Evolutionary conservation across 2,888 invertebrate genomes (phyloP).

Genomic region (Zaprionus bogoriensis): DNA sequence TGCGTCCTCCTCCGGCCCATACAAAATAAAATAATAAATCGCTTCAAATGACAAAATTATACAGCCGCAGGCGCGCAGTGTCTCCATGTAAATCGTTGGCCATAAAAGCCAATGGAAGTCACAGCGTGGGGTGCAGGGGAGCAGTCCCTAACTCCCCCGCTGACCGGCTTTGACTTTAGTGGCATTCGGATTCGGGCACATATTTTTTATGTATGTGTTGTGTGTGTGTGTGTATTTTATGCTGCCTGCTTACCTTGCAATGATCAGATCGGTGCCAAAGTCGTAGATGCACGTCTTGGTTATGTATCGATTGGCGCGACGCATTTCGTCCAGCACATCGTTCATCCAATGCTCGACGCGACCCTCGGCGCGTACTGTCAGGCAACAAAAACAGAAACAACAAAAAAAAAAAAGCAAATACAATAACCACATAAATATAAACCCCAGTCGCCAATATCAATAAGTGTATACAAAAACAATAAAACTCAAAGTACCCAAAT

Average conservation of each 20-base stretch:
- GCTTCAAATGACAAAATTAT: conserved; percentile 80
- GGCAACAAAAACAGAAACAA: conserved; percentile 8
- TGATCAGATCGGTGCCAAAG: conserved; percentile 89
- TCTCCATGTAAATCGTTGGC: conserved; percentile 71
- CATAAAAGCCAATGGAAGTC: conserved; percentile 73
- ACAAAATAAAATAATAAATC: conserved; percentile 79
- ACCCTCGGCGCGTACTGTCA: conserved; percentile 88
- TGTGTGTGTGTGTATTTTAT: conserved; percentile 55
- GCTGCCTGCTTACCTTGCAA: conserved; percentile 84
- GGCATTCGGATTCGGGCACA: no score
- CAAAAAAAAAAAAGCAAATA: no score
- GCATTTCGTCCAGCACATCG: conserved; percentile 92
- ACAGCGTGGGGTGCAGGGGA: no score
- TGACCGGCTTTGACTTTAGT: conserved; percentile 17
- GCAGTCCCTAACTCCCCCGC: not conserved
- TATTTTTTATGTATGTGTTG: conserved; percentile 13
- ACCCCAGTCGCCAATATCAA: conserved; percentile 74
- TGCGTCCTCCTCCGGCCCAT: conserved; percentile 49
- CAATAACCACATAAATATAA: conserved; percentile 76
- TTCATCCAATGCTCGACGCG: conserved; percentile 97
- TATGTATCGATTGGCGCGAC: conserved; percentile 90
- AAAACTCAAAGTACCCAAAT: conserved; percentile 60
- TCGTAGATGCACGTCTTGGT: conserved; percentile 94
- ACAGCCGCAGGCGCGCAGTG: conserved; percentile 57
- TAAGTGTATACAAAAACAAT: conserved; percentile 74